Evolutionary conservation across 2,113 vertebrate species (phyloP), one percentile per base, ranked within the genome.

Genomic region (Crotalus horridus): DNA sequence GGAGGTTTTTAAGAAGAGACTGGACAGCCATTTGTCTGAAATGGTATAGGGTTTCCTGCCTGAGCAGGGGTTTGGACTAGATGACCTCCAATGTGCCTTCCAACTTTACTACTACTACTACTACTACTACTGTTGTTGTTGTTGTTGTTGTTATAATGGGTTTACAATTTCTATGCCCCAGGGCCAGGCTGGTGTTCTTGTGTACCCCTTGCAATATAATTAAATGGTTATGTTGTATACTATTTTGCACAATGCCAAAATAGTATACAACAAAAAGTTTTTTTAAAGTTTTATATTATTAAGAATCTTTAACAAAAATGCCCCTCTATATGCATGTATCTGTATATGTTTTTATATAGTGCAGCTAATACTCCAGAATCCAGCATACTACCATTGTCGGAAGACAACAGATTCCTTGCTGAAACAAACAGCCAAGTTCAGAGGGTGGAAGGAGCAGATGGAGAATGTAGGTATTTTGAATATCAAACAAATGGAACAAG

Each of bases 381-480:
- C 59, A 74, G 55, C 46, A 69, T 1, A 48, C 89, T 85, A 3
- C 87, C 95, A 94, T 74, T 93, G 29, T 88, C 95, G 3, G 93
- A 97, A 96, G 94, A 94, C 90, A 96, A 90, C 89, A 61, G 46
- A 56, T 1, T 91, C 24, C 55, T 92, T 58, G 3, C 59, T 95
- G 94, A 91, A 95, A 29, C 74, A 92, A 85, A 33, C 29, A 24
- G 90, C 39, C 91, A 95, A 90, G 5, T 93, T 7, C 0, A 95
- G 61, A 96, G 59, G 91, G 85, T 26, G 26, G 39, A 0, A 0
- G 53, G 93, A 93, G 88, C 91, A 95, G 94, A 94, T 58, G 48
- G 0, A 86, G 91, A 96, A 92, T 69, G 96, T 98, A 96, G 5
- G 95, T 97, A 95, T 95, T 81, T 90, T 95, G 39, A 91, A 93